Base-by-base conservation (phyloP, 2,888 invertebrate genomes). In the Acleris emargana region DNA sequence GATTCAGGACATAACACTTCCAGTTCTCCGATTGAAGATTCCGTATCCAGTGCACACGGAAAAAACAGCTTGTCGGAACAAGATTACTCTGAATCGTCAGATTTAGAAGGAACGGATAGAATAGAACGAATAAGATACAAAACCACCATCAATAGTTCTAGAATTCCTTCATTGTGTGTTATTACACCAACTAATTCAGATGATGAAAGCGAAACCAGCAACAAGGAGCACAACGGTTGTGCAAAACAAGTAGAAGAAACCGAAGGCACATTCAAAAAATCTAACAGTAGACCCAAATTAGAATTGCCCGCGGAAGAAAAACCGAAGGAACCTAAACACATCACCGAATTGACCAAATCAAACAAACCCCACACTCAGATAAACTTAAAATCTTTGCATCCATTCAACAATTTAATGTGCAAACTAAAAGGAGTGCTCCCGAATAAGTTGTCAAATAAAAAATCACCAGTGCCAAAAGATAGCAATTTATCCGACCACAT, bases 111-210 rank as follows among this genome's bases (percentile, higher is more conserved):
- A n/a, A 95, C 96, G 28, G 97, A 97, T 80, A 93, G 97, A 77
- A 96, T 97, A 75, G 97, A 97, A 86, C 93, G 97, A 73, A 96
- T 97, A 70, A 93, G 97, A 68, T 95, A 95, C 51, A 98, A 97
- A 88, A 98, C 97, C 0, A 96, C 96, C 1, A 96, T 98, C 51
- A 97, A 96, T 78, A 96, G 96, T 59, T 96, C 96, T 73, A 94
- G 97, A 73, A 98, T 98, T 79, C 98, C 98, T 1, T 97, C 97
- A 5, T 96, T 98, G 96, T 98, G 97, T 85, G 97, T 97, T 3
- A 97, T 97, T 58, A 97, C 97, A 17, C 97, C 97, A 5, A 95
- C 96, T 0, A 96, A 96, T 68, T 97, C 97, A 70, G 97, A 97
- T 74, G 97, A 97, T 77, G 97, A 97, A 83, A 95, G 95, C 71